Evolutionary conservation across 2,797 vertebrate species (phyloP), one percentile per base, ranked within the genome.

Genomic region (Xenops minutus): DNA sequence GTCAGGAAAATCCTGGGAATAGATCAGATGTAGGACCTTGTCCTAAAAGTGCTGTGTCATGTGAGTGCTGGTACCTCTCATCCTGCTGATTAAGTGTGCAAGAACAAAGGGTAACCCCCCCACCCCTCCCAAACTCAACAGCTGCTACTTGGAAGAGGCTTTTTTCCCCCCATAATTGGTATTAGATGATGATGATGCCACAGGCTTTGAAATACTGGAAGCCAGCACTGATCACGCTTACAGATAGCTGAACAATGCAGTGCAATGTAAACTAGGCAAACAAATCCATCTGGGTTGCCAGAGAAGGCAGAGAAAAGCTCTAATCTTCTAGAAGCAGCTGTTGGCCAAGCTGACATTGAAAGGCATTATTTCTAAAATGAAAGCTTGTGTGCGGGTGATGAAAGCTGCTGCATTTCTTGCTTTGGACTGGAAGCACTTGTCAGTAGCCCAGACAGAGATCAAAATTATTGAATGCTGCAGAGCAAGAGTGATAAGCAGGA

Each of bases 251-350:
- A 96, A 96, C 96, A 96, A 96, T 97, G 93, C 95, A 87, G 88
- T 96, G 93, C 96, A 85, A 95, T 96, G 96, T 96, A 94, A 97
- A 93, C 94, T 95, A 96, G 96, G 95, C 96, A 97, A 96, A 96
- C 95, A 97, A 97, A 97, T 95, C 93, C 95, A 92, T 97, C 95
- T 94, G 94, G 95, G 90, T 95, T 96, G 96, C 96, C 96, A 96
- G 96, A 94, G 93, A 97, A 96, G 95, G 96, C 96, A 97, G 95
- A 95, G 92, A 96, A 97, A 96, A 96, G 93, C 96, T 97, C 96
- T 96, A 97, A 96, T 97, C 95, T 97, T 96, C 96, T 95, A 96
- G 96, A 96, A 97, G 96, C 96, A 97, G 96, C 96, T 96, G 95
- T 96, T 97, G 96, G 94, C 96, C 96, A 96, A 95, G 93, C 93